Conservation (phyloP, 2,113 vertebrate genomes). For the Lepidothrix coronata region DNA sequence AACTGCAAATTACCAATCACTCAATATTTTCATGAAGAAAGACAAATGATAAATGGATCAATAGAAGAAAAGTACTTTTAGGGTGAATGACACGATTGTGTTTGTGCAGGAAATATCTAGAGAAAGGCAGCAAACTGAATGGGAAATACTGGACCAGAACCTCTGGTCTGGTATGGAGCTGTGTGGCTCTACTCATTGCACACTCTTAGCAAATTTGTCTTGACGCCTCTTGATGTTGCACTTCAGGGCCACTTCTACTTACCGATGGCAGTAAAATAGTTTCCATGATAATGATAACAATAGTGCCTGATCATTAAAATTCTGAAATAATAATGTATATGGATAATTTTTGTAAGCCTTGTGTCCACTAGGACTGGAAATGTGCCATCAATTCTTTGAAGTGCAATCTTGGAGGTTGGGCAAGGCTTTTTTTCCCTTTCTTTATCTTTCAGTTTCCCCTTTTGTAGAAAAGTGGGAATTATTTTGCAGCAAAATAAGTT, state of each 20-base stretch:
- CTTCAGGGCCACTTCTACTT: background rate
- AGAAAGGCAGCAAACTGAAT: background rate
- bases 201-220: background rate
- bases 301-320: rapidly evolving
- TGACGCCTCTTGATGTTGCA: background rate
- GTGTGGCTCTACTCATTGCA: background rate
- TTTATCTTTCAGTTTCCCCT: background rate
- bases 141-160: background rate
- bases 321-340: background rate
- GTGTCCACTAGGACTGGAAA: background rate
- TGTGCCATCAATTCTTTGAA: background rate
- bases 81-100: background rate
- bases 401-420: background rate
- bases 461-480: background rate
- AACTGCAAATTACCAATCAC: background rate
- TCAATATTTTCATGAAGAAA: slow-evolving; percentile 1
- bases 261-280: background rate
- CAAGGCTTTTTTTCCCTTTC: background rate
- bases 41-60: background rate
- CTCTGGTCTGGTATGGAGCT: background rate
- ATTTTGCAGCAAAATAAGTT: background rate
- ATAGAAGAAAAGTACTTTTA: background rate
- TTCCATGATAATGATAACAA: background rate
- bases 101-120: background rate
- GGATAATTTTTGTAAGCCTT: background rate